Evolutionary conservation across 2,888 invertebrate species (phyloP), one percentile per base, ranked within the genome.

Genomic region (Eilema sororculum): DNA sequence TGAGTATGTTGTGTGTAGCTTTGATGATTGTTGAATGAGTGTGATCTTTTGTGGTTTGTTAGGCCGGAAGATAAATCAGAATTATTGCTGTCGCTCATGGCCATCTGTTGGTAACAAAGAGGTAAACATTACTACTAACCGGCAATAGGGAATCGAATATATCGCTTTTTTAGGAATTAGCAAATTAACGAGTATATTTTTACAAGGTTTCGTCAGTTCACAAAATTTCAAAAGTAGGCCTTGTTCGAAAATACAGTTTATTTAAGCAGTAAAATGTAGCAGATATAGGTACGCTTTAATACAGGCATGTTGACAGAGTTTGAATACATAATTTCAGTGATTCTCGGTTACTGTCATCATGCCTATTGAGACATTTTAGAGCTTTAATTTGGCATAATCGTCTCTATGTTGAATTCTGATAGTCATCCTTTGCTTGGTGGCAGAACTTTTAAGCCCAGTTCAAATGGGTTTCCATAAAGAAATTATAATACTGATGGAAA

Each of bases 1-100:
- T 94, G 96, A 81, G 93, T 87, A 89, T 96, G 96, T 89, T 96
- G 96, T 87, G 96, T 96, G 94, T 96, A 96, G 90, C 96, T 96
- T 94, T 96, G 96, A 91, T 96, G 96, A 91, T 96, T 96, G 93
- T 96, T 96, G 95, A 96, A 96, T 89, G 97, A 96, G 84, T 96
- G 97, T 95, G 95, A 97, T 96, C 95, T 96, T 96, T 96, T 97
- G 95, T 96, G 97, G 95, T 95, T 96, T 90, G 96, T 96, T 80
- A 95, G 91, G 83, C 93, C 93, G 84, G 95, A 93, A 87, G 93
- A 91, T 80, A 95, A 84, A 87, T 95, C 95, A 76, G 90, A 90
- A 87, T 91, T 92, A 94, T 95, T 93, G 92, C 95, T 93, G 93
- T 95, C 93, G 95, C 93, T 91, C 88, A 96, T 96, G 87, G 97